Evolutionary conservation across 2,797 vertebrate genomes (phyloP), one percentile per base, ranked within the genome.

Genomic region (Lacerta agilis): DNA sequence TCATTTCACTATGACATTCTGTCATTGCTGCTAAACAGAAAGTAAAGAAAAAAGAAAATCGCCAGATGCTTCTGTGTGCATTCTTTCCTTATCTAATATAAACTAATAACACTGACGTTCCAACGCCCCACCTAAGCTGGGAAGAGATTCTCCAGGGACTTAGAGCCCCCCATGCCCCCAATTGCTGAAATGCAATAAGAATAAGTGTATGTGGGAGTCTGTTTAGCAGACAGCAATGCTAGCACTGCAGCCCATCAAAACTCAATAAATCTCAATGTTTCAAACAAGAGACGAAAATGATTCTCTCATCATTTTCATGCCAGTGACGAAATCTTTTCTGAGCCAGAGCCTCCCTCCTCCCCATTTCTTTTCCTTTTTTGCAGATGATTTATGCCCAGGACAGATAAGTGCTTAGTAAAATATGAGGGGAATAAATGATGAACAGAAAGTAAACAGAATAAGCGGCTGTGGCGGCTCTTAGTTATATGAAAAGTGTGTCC

Each of bases 241-340:
- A 97, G 97, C 97, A 97, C 98, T 96, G 97, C 95, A 97, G 97
- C 98, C 98, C 97, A 98, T 98, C 97, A 97, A 97, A 97, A 97
- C 97, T 96, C 98, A 98, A 99, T 99, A 98, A 98, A 99, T 98
- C 98, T 98, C 98, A 97, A 97, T 98, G 97, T 97, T 97, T 97
- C 97, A 97, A 76, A 97, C 95, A 95, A 97, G 97, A 98, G 98
- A 98, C 97, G 98, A 98, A 98, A 97, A 96, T 96, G 96, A 97
- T 98, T 98, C 98, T 98, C 98, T 98, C 98, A 97, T 98, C 97
- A 98, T 93, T 96, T 95, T 96, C 91, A 97, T 95, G 96, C 97
- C 97, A 97, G 97, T 97, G 97, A 49, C 92, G 95, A 96, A 96
- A 94, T 96, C 93, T 95, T 94, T 97, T 97, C 97, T 91, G 96